Percentiles rank a stretch among this genome's conserved stretches.
phyloP scores from a whole-genome alignment of 1,140 invertebrate species.

The Leptinotarsa texana region DNA sequence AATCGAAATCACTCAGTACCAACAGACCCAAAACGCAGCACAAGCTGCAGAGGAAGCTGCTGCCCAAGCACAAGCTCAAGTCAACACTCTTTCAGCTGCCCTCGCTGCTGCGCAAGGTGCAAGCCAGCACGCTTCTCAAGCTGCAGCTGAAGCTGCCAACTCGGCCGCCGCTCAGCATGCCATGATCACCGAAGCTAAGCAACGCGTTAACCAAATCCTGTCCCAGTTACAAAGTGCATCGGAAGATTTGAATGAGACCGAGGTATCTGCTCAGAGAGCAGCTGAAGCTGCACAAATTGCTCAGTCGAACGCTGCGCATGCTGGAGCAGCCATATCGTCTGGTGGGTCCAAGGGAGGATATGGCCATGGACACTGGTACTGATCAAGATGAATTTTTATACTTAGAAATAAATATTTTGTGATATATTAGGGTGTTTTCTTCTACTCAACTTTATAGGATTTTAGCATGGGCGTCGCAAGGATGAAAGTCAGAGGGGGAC shows the following conservation, averaged over 20 bases:
- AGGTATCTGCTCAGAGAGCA: conserved; percentile 26
- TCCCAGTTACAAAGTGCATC: conserved; percentile 39
- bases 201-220: conserved; percentile 30
- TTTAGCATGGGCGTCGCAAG: no score
- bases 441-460: no score
- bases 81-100: conserved; percentile 36
- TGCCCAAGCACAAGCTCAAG: conserved; percentile 39
- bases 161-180: conserved; percentile 41
- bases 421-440: no score
- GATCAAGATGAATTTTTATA: neutral
- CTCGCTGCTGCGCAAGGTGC: conserved; percentile 39
- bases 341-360: neutral
- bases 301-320: conserved; percentile 17
- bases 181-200: conserved; percentile 42
- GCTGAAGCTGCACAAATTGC: conserved; percentile 12
- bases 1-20: conserved; percentile 39
- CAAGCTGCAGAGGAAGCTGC: conserved; percentile 38
- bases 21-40: conserved; percentile 39
- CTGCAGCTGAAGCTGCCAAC: conserved; percentile 39
- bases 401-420: neutral
- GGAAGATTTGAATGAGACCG: conserved; percentile 37
- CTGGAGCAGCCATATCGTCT: neutral
- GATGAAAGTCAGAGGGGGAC: no score
- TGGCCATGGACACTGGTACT: neutral
- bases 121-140: conserved; percentile 33